Evolutionary conservation across 37 sponge, comb jelly and placozoan genomes (phyloP).

Genomic region (Chondrosia reniformis): DNA sequence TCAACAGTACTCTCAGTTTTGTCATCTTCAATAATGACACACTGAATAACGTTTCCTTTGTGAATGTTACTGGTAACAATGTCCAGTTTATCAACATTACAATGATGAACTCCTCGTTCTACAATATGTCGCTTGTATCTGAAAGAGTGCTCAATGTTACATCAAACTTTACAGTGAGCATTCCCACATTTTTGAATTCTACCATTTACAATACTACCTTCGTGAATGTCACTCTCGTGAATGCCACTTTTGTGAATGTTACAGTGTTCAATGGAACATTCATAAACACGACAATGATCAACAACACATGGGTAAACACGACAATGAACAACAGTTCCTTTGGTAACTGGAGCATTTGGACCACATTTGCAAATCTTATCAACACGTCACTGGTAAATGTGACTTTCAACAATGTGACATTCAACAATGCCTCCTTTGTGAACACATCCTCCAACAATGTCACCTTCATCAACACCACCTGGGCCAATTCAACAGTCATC

Average conservation of each 20-base stretch:
- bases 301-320: constrained; percentile 7
- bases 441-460: not conserved
- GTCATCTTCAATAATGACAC: constrained; percentile 19
- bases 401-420: constrained; percentile 14
- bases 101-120: constrained; percentile 11
- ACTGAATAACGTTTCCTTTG: constrained; percentile 6
- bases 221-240: constrained; percentile 1
- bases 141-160: not conserved
- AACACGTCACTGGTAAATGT: constrained; percentile 8
- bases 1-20: not conserved
- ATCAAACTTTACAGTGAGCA: too few relatives aligned
- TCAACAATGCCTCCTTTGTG: constrained; percentile 20
- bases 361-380: not conserved
- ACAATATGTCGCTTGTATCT: not conserved
- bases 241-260: not conserved
- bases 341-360: not conserved
- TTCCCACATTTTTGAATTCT: constrained; percentile 3
- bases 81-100: constrained; percentile 16
- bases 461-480: constrained; percentile 17
- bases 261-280: not conserved
- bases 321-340: not conserved
- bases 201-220: constrained; percentile 10
- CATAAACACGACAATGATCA: constrained; percentile 1
- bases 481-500: not conserved
- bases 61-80: not conserved